Conservation (phyloP, 1,140 invertebrate species). For the Prorops nasuta region DNA sequence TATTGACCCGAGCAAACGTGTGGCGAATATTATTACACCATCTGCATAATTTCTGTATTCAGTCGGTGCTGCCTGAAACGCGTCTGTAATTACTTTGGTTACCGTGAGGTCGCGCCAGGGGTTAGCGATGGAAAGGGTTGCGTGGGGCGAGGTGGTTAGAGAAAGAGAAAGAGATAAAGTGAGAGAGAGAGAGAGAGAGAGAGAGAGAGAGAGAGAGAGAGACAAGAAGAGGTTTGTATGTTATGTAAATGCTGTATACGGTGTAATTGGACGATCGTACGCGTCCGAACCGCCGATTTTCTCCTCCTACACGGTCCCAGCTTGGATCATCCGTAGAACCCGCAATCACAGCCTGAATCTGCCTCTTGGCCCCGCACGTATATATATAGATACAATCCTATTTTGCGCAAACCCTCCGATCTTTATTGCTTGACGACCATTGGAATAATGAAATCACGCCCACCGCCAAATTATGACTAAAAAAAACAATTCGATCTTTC, state of each 20-base stretch:
- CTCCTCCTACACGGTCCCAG: slow-evolving; percentile 1
- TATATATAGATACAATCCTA: background rate
- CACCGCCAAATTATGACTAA: too few species aligned
- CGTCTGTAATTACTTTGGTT: slow-evolving; percentile 51
- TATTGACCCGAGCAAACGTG: slow-evolving; percentile 52
- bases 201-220: slow-evolving; percentile 1
- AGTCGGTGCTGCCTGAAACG: slow-evolving; percentile 46
- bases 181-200: too few species aligned
- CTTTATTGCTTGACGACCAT: too few species aligned
- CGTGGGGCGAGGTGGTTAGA: background rate
- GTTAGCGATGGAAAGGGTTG: background rate
- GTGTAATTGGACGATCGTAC: slow-evolving; percentile 43
- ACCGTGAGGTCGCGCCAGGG: slow-evolving; percentile 23
- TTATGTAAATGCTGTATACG: slow-evolving; percentile 45
- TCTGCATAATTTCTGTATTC: slow-evolving; percentile 54
- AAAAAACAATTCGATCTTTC: too few species aligned
- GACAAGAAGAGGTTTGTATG: slow-evolving; percentile 19
- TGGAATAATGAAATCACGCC: too few species aligned
- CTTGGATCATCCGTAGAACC: slow-evolving; percentile 7
- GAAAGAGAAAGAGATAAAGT: slow-evolving; percentile 1
- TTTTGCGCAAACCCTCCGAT: too few species aligned
- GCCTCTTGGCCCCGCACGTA: slow-evolving; percentile 5
- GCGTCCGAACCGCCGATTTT: slow-evolving; percentile 24
- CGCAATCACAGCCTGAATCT: slow-evolving; percentile 2
- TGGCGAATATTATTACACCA: slow-evolving; percentile 52